Evolutionary conservation across 1,140 invertebrate genomes (phyloP).

Genomic region (Aplysia californica): DNA sequence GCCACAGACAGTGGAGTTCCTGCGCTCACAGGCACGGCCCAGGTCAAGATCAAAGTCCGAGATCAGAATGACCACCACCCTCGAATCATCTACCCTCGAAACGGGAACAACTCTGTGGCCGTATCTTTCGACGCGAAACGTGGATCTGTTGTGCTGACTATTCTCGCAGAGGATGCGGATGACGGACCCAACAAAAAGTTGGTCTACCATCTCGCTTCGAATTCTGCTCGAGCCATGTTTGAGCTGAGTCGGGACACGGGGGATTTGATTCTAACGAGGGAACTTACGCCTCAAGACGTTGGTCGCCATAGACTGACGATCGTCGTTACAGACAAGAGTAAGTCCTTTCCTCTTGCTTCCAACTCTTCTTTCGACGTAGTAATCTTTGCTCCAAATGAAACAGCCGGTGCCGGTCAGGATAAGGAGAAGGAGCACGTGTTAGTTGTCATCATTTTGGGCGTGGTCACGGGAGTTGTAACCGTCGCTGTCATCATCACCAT

Average conservation of each 20-base stretch:
- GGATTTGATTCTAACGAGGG: conserved; percentile 21
- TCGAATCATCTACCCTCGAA: conserved; percentile 80
- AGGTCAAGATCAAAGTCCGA: conserved; percentile 76
- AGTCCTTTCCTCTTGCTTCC: conserved; percentile 14
- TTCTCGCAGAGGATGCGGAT: conserved; percentile 26
- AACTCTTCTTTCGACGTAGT: conserved; percentile 36
- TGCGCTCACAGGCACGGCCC: conserved; percentile 31
- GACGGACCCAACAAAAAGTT: conserved; percentile 1
- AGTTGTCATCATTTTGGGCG: conserved; percentile 40
- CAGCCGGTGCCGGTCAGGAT: conserved; percentile 2
- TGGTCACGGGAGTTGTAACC: conserved; percentile 36
- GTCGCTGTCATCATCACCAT: conserved; percentile 44
- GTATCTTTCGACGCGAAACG: conserved; percentile 25
- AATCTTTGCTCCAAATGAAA: conserved; percentile 33
- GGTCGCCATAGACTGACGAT: conserved; percentile 31
- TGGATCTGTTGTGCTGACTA: conserved; percentile 11
- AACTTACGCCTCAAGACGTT: conserved; percentile 23
- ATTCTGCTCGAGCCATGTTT: neutral
- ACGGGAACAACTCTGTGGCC: conserved; percentile 45
- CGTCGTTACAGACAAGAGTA: conserved; percentile 33
- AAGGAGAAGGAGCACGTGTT: conserved; percentile 33
- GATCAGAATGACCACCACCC: conserved; percentile 94
- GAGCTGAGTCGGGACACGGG: conserved; percentile 25
- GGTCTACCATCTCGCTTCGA: conserved; percentile 17
- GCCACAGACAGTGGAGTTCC: conserved; percentile 36